Base-by-base conservation (phyloP, 2,797 vertebrate species). In the Cyprinodon diabolis region DNA sequence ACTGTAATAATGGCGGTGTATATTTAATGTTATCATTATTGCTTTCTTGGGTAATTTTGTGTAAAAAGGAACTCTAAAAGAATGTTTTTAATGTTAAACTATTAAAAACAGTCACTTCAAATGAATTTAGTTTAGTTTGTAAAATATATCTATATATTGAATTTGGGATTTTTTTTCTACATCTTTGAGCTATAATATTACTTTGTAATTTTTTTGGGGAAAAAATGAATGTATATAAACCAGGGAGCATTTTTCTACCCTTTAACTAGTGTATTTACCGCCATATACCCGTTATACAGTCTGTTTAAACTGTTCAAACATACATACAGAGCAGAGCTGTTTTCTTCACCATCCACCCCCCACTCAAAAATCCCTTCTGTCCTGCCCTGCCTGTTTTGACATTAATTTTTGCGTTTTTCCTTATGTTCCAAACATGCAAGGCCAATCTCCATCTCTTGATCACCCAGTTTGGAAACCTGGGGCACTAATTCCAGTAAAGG, bases 401-500 rank as follows among this genome's bases (percentile, higher is more conserved):
- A 91, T 94, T 93, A 89, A 93, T 93, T 92, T 93, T 92, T 89
- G 85, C 84, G 84, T 91, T 93, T 93, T 93, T 93, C 91, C 90
- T 91, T 93, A 91, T 92, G 91, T 81, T 88, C 86, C 86, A 83
- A 85, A 90, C 87, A 89, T 90, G 84, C 85, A 80, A 90, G 86
- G 88, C 91, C 91, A 90, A 84, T 75, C 87, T 89, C 86, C 79
- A 90, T 93, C 89, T 85, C 86, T 93, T 86, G 90, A 85, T 85
- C 83, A 48, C 79, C 90, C 83, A 79, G 80, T 76, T 68, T 91
- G 89, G 89, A 93, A 93, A 92, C 89, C 86, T 90, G 88, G 90
- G 91, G 70, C 83, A 69, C 79, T 78, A 85, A 87, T 86, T 82
- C 87, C 87, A 70, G 83, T 89, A 90, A 91, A 92, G 88, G 80